Evolutionary conservation across 2,888 invertebrate genomes (phyloP).

Genomic region (Glaucopsyche alexis): DNA sequence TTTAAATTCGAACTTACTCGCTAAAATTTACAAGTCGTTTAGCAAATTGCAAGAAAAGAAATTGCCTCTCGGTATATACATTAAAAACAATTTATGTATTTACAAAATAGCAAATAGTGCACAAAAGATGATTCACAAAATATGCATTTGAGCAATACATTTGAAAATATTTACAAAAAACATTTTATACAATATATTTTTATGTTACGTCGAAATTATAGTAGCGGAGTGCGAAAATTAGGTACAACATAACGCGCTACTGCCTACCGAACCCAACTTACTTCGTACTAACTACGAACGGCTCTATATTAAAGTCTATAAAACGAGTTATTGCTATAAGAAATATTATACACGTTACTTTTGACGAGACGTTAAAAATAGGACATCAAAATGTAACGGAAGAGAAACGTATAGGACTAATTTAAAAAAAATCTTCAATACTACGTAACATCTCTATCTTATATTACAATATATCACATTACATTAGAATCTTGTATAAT

Average conservation of each 20-base stretch:
- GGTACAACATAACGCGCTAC: conserved; percentile 31
- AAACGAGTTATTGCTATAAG: conserved; percentile 47
- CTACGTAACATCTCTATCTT: conserved; percentile 55
- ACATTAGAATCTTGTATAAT: conserved; percentile 74
- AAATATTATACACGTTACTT: conserved; percentile 43
- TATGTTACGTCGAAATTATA: conserved; percentile 45
- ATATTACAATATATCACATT: conserved; percentile 71
- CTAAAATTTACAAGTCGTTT: conserved; percentile 49
- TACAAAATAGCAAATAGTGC: conserved; percentile 78
- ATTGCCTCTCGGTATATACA: conserved; percentile 64
- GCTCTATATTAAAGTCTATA: conserved; percentile 38
- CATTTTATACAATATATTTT: conserved; percentile 53
- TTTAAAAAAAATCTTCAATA: conserved; percentile 38
- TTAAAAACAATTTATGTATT: conserved; percentile 60
- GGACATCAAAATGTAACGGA: conserved; percentile 44
- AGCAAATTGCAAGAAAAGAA: conserved; percentile 51
- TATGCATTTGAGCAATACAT: conserved; percentile 79
- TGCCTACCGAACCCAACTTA: conserved; percentile 18
- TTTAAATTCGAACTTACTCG: conserved; percentile 60
- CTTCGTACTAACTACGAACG: conserved; percentile 9
- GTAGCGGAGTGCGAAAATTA: conserved; percentile 41
- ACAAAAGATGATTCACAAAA: conserved; percentile 79
- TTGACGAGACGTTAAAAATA: conserved; percentile 38
- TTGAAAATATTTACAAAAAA: conserved; percentile 74
- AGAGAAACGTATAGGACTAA: conserved; percentile 36